A percentile compares a stretch with the other conserved stretches of the same genome.
Conservation (phyloP, 2,113 vertebrate genomes). For the Heterotis niloticus region DNA sequence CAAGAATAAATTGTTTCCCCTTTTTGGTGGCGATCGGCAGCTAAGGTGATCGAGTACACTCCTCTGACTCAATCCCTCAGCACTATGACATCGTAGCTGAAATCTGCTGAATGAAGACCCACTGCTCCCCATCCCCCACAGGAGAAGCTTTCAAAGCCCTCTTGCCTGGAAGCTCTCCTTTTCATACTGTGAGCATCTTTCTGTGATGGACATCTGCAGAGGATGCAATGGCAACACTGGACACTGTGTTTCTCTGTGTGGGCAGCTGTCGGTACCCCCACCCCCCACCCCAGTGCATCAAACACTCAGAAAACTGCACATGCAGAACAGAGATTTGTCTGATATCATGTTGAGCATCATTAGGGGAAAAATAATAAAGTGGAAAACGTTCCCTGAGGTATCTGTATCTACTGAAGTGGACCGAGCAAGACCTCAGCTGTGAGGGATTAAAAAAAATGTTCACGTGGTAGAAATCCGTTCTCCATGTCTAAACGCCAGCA, state of each 20-base stretch:
- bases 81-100: not conserved
- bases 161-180: not conserved
- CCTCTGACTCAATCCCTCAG: not conserved
- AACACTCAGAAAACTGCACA: not conserved
- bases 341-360: not conserved
- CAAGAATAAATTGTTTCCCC: not conserved
- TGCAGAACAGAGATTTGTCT: not conserved
- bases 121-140: conserved; percentile 15
- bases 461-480: not conserved
- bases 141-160: not conserved
- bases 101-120: conserved; percentile 6
- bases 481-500: not conserved
- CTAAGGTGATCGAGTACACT: not conserved
- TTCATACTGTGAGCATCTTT: not conserved
- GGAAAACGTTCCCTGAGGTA: not conserved
- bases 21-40: not conserved
- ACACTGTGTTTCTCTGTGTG: not conserved
- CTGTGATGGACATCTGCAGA: not conserved
- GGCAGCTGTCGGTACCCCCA: not conserved
- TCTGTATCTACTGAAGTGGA: conserved; percentile 5
- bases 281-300: not conserved
- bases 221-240: not conserved
- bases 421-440: conserved; percentile 11
- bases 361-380: not conserved
- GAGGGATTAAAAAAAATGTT: no score